A percentile compares a stretch with the other conserved stretches of the same genome.
These are phyloP conservation scores for Clusia tigrina DNA, from an alignment of 2,888 invertebrate species.

Conservation along the genomic window DNA sequence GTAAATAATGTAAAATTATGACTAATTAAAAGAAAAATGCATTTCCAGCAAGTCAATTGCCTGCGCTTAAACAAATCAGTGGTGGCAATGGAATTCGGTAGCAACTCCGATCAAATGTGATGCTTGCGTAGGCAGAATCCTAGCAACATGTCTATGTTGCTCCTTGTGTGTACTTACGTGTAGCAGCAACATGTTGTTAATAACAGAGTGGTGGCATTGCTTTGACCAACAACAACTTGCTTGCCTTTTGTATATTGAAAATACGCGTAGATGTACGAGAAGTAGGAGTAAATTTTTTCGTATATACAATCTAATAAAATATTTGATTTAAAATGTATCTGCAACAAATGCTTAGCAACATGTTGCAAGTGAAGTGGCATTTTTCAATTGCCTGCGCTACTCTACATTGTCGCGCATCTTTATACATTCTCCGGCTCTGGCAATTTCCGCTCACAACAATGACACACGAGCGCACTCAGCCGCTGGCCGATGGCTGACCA, in stretches of 20 bases:
- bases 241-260: no score
- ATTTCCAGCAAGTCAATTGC: no score
- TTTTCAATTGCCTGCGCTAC: neutral
- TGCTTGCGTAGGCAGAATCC: neutral
- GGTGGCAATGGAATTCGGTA: neutral
- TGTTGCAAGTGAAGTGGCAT: neutral
- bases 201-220: no score
- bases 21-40: no score
- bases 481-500: constrained; percentile 63
- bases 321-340: neutral
- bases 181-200: neutral
- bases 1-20: no score
- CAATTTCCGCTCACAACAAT: constrained; percentile 64
- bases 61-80: no score
- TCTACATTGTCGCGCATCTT: constrained; percentile 22
- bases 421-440: constrained; percentile 65
- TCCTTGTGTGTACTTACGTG: neutral
- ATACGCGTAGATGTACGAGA: no score
- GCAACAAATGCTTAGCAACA: neutral
- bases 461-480: constrained; percentile 61
- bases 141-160: no score
- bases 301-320: no score
- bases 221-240: no score
- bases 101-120: neutral
- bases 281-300: no score